Percentiles rank a stretch among this genome's conserved stretches.
These are phyloP conservation scores for Hozukius guyotensis DNA, from an alignment of 2,797 vertebrate genomes.

Conservation along the genomic window DNA sequence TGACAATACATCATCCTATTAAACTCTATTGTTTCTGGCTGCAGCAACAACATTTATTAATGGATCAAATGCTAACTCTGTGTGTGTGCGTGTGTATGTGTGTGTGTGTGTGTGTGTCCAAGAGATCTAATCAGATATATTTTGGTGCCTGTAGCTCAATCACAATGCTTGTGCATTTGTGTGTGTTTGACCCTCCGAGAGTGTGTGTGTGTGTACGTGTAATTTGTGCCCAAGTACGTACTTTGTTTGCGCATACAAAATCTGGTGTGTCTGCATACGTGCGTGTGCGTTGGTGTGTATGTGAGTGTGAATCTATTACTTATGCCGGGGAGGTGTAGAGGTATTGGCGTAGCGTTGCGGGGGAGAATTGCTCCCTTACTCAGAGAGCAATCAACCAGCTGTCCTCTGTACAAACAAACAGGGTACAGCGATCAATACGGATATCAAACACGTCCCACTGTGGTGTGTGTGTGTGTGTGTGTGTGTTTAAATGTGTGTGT, in stretches of 20 bases:
- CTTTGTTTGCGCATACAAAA: slow-evolving; percentile 19
- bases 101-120: slow-evolving; percentile 10
- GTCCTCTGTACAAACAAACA: slow-evolving; percentile 80
- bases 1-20: slow-evolving; percentile 72
- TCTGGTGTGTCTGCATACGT: slow-evolving; percentile 25
- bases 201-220: neutral
- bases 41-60: slow-evolving; percentile 57
- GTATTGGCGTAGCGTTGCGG: slow-evolving; percentile 40
- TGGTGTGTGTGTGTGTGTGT: neutral
- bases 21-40: slow-evolving; percentile 59
- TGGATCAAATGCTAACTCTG: slow-evolving; percentile 37
- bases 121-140: slow-evolving; percentile 1
- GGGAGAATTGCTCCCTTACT: slow-evolving; percentile 68
- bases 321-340: slow-evolving; percentile 50
- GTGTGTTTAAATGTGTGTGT: slow-evolving; percentile 24
- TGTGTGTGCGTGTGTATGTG: neutral
- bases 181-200: neutral
- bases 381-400: slow-evolving; percentile 80
- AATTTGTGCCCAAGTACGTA: neutral
- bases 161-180: neutral
- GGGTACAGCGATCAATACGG: slow-evolving; percentile 76
- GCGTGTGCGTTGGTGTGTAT: slow-evolving; percentile 5
- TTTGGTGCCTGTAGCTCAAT: slow-evolving; percentile 7
- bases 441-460: slow-evolving; percentile 79
- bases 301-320: slow-evolving; percentile 49